Evolutionary conservation across 2,888 invertebrate species (phyloP), one percentile per base, ranked within the genome.

Genomic region (Acleris sparsana): DNA sequence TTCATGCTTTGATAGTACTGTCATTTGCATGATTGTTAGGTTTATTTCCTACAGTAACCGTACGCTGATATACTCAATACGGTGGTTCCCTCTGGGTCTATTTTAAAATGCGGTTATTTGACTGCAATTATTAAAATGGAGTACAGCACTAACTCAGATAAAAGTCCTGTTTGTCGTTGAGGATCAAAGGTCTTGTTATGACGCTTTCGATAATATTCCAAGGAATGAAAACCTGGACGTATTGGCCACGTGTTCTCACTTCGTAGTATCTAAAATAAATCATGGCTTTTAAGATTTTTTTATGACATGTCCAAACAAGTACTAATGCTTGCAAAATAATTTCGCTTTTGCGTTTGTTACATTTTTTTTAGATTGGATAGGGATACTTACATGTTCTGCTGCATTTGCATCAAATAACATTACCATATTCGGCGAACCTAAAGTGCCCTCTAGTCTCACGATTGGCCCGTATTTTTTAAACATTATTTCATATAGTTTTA

Each of bases 201-300:
- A 1, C 71, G 63, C 43, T 79, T 76, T 68, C 87, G 80, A 60
- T 82, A 88, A 70, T 87, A 78, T 44, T 80, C 78, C 7, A 88
- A 71, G 2, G 82, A 78, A 25, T 71, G 62, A 43, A 88, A 84
- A 16, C 87, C 87, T 2, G 81, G 78, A 6, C 88, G 76, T 3
- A 76, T 58, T 3, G 88, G 88, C 64, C 79, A 59, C 69, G 71
- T 72, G 67, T 87, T 84, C 73, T 87, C 88, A 53, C 79, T 77
- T n/a, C 86, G 85, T 58, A 0, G 65, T 39, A n/a, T 82, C 86
- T 86, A 53, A 52, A 72, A 72, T 61, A 53, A 6, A 46, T 46
- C 1, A n/a, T n/a, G 6, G 16, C 1, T n/a, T n/a, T 16, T 44
- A n/a, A n/a, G n/a, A 1, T 6, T 1, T n/a, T 46, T 44, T 46